Conservation (phyloP, 2,888 invertebrate species). For the Troglohyphantes excavatus region DNA sequence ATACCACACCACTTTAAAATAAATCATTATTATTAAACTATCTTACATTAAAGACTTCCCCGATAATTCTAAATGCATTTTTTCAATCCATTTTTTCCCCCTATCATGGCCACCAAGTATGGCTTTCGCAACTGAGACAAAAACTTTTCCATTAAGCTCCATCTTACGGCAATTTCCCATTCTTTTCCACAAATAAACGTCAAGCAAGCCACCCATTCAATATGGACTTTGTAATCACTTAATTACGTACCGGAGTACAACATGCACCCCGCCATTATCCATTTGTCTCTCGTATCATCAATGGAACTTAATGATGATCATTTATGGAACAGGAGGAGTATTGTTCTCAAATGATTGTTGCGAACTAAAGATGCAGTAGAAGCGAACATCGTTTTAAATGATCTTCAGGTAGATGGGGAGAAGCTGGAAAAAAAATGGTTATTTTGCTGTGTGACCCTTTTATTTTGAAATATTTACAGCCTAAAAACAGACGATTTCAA, state of each 20-base stretch:
- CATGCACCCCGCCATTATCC: background rate
- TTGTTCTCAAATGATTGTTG: constrained; percentile 2
- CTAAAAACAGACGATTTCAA: no score
- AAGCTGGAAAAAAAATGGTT: no score
- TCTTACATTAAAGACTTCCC: background rate
- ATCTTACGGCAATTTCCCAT: background rate
- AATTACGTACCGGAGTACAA: background rate
- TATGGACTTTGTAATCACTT: background rate
- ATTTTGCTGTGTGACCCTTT: no score
- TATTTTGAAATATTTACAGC: no score
- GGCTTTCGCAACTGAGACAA: background rate
- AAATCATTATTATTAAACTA: background rate
- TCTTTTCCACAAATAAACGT: background rate
- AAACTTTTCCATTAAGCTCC: background rate
- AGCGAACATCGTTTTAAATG: constrained; percentile 2
- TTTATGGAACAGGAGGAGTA: background rate
- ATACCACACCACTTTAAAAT: background rate
- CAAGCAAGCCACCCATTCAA: background rate
- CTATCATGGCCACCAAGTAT: background rate
- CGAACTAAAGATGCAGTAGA: background rate
- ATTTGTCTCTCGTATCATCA: constrained; percentile 1
- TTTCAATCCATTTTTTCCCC: background rate
- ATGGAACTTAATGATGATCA: background rate
- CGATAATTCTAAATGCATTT: background rate
- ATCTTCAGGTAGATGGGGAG: background rate